Conservation (phyloP, 2,888 invertebrate genomes). For the Syrphus vitripennis region DNA sequence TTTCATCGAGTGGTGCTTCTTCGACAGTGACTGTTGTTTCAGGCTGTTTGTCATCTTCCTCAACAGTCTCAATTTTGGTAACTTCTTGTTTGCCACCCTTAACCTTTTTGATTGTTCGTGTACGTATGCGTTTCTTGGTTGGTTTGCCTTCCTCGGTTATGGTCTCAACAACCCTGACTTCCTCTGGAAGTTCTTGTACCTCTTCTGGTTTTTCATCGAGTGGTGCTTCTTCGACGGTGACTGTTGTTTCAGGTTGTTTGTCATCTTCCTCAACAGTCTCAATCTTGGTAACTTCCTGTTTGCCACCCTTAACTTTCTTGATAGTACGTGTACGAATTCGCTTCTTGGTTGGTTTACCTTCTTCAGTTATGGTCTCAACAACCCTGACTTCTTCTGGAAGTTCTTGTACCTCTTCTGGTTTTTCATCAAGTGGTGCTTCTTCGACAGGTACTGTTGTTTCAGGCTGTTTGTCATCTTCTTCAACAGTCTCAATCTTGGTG, state of each 20-base stretch:
- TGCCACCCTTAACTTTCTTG: slow-evolving; percentile 74
- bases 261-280: slow-evolving; percentile 79
- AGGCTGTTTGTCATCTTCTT: slow-evolving; percentile 78
- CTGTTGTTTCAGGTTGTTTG: slow-evolving; percentile 77
- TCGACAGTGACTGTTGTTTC: slow-evolving; percentile 74
- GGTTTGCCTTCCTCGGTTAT: slow-evolving; percentile 76
- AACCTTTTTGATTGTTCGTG: slow-evolving; percentile 64
- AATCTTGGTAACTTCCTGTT: slow-evolving; percentile 78
- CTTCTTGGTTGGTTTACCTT: slow-evolving; percentile 74
- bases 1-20: slow-evolving; percentile 68
- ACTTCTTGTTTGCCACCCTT: slow-evolving; percentile 78
- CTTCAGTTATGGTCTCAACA: slow-evolving; percentile 54
- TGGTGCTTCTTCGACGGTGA: slow-evolving; percentile 75
- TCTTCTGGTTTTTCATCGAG: slow-evolving; percentile 66
- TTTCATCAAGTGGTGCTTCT: slow-evolving; percentile 50
- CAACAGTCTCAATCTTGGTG: slow-evolving; percentile 79
- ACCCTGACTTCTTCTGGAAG: slow-evolving; percentile 73
- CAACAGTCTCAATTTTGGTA: slow-evolving; percentile 75
- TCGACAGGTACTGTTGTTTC: slow-evolving; percentile 75
- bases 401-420: slow-evolving; percentile 57
- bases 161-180: slow-evolving; percentile 75
- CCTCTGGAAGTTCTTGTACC: slow-evolving; percentile 78
- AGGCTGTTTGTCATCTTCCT: slow-evolving; percentile 79
- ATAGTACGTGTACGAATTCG: slow-evolving; percentile 77
- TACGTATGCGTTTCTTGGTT: slow-evolving; percentile 31